phyloP scores from a whole-genome alignment of 2,113 vertebrate genomes.

The Salvator merianae region DNA sequence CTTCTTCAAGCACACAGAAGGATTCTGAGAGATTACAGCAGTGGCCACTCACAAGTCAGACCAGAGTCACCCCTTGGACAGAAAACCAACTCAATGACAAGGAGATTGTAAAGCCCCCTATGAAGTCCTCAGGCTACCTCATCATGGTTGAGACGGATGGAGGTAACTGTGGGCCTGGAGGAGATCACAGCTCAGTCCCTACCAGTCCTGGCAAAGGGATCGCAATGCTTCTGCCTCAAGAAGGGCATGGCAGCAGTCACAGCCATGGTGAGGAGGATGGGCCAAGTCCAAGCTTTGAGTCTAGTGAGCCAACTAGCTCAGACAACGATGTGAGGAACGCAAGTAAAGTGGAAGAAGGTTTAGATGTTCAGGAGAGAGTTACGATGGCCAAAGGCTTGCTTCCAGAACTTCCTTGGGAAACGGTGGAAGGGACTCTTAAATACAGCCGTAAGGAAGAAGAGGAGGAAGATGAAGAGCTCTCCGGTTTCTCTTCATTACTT shows the following conservation, averaged over 20 bases:
- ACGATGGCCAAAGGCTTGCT: neutral
- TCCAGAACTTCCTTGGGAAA: neutral
- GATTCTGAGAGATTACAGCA: neutral
- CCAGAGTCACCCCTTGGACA: neutral
- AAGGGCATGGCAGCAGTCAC: neutral
- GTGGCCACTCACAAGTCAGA: neutral
- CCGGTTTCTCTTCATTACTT: constrained; percentile 59
- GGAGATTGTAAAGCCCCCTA: neutral
- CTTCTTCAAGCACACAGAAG: neutral
- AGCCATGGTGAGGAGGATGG: neutral
- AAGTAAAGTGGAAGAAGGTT: neutral
- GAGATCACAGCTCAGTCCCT: neutral
- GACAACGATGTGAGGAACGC: neutral
- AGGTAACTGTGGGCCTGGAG: neutral
- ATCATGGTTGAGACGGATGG: neutral
- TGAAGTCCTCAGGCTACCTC: neutral
- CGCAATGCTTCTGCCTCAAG: neutral
- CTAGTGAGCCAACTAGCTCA: neutral
- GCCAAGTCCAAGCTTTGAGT: neutral
- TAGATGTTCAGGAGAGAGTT: neutral
- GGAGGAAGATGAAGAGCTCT: constrained; percentile 51
- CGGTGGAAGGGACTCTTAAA: neutral
- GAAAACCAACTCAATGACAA: neutral
- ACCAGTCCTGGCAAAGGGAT: neutral
- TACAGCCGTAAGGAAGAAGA: neutral